Evolutionary conservation across 2,888 invertebrate genomes (phyloP), one percentile per base, ranked within the genome.

Genomic region (Stenurella melanura): DNA sequence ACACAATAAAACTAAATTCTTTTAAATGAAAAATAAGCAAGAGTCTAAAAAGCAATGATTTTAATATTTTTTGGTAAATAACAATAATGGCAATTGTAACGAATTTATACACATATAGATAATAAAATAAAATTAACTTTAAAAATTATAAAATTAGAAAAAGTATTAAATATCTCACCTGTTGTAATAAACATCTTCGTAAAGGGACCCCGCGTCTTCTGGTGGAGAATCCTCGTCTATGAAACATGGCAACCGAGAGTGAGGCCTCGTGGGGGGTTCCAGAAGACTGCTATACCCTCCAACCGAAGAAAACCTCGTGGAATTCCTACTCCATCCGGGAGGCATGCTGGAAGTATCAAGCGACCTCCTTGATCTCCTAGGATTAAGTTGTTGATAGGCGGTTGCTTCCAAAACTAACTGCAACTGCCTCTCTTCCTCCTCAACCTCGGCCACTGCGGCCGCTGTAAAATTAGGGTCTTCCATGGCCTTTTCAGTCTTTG

Each of bases 401-500:
- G 92, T 93, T 81, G 94, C 95, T 84, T 95, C 95, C 81, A 95
- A 89, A 34, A 95, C 95, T 73, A 94, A 94, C 67, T 93, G 94
- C 58, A 95, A 90, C 82, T 95, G 94, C 10, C 94, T 92, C 75
- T 87, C 86, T 86, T 95, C 95, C 87, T 95, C 95, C 74, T 94
- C 95, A 6, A 78, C 82, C 79, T 95, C 95, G 0, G 94, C 95
- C 68, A 95, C 92, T 11, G 91, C 91, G 1, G 92, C 92, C 67
- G 95, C 95, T 26, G 95, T 95, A 88, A 96, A 91, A 88, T 95
- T 94, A 50, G 96, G 96, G 89, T 96, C 95, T 88, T 94, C 94
- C 78, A 94, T 88, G 69, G 94, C 94, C 87, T 93, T 94, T 78
- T 94, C 92, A 78, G 94, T 93, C 91, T 94, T 94, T 87, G 94